Percentiles rank a stretch among this genome's conserved stretches.
phyloP scores from a whole-genome alignment of 2,797 vertebrate species.

The Gorsachius magnificus region DNA sequence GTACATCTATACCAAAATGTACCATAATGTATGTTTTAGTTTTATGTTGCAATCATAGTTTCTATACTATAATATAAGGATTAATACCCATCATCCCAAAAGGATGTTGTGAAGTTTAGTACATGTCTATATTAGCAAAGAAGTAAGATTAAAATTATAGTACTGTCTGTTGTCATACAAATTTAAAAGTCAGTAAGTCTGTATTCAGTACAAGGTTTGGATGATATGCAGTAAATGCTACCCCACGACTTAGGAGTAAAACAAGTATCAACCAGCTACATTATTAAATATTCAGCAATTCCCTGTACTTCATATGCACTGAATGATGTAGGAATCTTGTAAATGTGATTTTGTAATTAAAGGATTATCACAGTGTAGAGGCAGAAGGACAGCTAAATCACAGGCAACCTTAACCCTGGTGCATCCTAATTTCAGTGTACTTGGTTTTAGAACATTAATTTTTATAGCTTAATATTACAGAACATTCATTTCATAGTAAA shows the following conservation, averaged over 20 bases:
- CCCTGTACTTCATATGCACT: neutral
- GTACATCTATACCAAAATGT: neutral
- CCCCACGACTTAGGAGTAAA: neutral
- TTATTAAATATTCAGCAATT: neutral
- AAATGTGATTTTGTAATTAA: neutral
- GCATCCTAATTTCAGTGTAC: neutral
- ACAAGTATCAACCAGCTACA: neutral
- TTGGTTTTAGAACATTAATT: neutral
- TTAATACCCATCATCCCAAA: neutral
- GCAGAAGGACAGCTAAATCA: neutral
- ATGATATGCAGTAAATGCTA: neutral
- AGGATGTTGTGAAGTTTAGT: neutral
- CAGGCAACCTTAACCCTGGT: neutral
- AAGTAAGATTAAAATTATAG: neutral
- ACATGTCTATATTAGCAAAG: neutral
- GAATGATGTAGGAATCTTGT: neutral
- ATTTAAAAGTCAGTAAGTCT: neutral
- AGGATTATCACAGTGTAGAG: neutral
- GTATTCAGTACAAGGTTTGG: neutral
- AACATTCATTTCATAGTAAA: neutral
- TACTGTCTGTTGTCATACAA: neutral
- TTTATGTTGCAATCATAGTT: neutral
- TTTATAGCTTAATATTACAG: neutral
- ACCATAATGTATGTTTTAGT: neutral
- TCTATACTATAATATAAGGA: neutral